Conservation (phyloP, 1,140 invertebrate species). For the Drosophila lowei region DNA sequence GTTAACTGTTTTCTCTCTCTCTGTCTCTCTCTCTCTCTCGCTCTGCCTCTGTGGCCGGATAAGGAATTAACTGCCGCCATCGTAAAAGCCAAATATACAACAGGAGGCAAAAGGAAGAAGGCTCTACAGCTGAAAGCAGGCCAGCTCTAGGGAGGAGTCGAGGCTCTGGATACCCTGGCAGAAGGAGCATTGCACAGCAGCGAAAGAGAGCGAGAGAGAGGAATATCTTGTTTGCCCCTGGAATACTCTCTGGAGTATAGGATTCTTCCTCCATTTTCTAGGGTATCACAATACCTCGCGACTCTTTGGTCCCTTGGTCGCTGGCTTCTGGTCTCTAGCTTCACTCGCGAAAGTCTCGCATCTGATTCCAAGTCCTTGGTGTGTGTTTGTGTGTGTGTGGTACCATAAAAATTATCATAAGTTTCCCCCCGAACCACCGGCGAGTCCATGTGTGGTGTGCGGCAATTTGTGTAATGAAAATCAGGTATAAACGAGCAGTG, state of each 20-base stretch:
- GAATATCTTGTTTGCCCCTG: too few species aligned
- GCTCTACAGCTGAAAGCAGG: too few species aligned
- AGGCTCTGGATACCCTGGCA: too few species aligned
- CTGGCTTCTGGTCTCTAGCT: conserved; percentile 14
- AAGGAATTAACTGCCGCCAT: conserved; percentile 64
- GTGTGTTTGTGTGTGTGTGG: conserved; percentile 25
- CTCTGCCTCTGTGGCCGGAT: conserved; percentile 25
- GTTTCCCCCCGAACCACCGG: conserved; percentile 10
- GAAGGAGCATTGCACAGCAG: too few species aligned
- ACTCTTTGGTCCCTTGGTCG: conserved; percentile 3
- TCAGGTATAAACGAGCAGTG: background rate
- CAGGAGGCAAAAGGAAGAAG: too few species aligned
- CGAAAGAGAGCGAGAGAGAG: too few species aligned
- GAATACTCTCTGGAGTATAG: too few species aligned
- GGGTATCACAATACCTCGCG: too few species aligned
- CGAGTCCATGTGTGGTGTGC: background rate
- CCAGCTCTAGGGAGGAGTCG: too few species aligned
- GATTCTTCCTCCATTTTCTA: too few species aligned
- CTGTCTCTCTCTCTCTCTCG: background rate
- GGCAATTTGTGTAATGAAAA: conserved; percentile 69
- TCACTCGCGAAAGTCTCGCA: conserved; percentile 15
- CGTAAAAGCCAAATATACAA: conserved; percentile 45
- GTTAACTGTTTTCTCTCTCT: conserved; percentile 40
- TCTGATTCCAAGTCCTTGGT: conserved; percentile 30
- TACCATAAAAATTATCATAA: conserved; percentile 65